phyloP scores from a whole-genome alignment of 2,113 vertebrate genomes.

The Odocoileus hemionus region DNA sequence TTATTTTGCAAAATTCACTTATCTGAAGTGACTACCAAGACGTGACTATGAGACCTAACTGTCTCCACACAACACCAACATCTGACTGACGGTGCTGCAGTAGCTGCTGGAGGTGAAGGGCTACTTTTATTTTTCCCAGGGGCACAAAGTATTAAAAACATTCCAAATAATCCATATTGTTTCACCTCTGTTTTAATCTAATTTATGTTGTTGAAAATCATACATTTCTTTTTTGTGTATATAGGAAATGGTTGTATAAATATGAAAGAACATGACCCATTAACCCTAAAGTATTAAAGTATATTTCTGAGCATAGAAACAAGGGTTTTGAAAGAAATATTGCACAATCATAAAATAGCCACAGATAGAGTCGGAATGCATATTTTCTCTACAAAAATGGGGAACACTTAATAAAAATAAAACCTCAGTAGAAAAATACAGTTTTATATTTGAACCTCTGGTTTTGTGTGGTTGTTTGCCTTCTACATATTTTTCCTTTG shows the following conservation, averaged over 20 bases:
- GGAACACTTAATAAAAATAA: slow-evolving; percentile 51
- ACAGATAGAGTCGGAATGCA: neutral
- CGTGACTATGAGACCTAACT: neutral
- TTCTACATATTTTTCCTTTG: slow-evolving; percentile 48
- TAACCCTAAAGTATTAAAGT: slow-evolving; percentile 49
- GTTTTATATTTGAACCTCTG: slow-evolving; percentile 44
- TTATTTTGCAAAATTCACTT: neutral
- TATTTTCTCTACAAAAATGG: neutral
- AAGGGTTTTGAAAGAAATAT: slow-evolving; percentile 62
- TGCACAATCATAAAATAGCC: slow-evolving; percentile 48
- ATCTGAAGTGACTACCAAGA: neutral
- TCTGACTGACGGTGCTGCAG: neutral
- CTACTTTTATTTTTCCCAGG: neutral
- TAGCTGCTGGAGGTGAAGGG: neutral
- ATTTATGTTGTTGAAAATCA: neutral
- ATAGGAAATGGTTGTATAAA: slow-evolving; percentile 36
- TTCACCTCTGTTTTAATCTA: neutral
- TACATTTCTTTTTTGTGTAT: accelerated
- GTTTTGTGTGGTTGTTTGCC: slow-evolving; percentile 20
- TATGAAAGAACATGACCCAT: slow-evolving; percentile 49
- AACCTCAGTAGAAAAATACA: slow-evolving; percentile 21
- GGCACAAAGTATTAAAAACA: neutral
- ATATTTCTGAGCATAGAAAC: neutral
- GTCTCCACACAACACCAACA: neutral
- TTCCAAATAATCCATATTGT: neutral